These are phyloP conservation scores for Ryuthela nishihirai DNA, from an alignment of 2,888 invertebrate species.

Conservation along the genomic window DNA sequence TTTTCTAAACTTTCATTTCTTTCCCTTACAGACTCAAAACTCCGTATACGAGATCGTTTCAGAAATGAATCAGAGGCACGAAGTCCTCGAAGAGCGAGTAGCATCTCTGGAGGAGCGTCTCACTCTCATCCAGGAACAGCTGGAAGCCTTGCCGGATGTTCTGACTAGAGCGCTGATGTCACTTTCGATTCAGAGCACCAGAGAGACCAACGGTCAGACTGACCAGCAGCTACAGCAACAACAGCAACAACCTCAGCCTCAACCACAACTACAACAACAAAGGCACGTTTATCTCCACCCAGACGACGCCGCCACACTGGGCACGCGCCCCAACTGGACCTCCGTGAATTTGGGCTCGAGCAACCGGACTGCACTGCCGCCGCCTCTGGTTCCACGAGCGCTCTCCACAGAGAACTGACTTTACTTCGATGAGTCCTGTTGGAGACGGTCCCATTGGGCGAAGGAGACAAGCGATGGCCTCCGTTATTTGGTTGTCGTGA, in stretches of 20 bases:
- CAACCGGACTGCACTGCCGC: constrained; percentile 44
- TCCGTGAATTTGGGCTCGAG: constrained; percentile 40
- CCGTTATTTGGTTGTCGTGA: no score
- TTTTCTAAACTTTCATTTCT: constrained; percentile 49
- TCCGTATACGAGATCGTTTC: constrained; percentile 97
- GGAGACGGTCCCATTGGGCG: no score
- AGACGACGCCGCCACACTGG: constrained; percentile 40
- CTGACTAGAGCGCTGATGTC: constrained; percentile 50
- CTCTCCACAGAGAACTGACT: constrained; percentile 38
- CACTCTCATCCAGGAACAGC: constrained; percentile 76
- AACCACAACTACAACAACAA: constrained; percentile 14
- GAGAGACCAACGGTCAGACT: constrained; percentile 7
- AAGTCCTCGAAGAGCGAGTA: constrained; percentile 87
- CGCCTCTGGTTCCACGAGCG: constrained; percentile 29
- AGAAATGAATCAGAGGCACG: constrained; percentile 93
- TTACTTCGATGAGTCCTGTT: no score
- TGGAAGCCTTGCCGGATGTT: constrained; percentile 78
- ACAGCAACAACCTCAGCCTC: constrained; percentile 1
- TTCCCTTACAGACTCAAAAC: constrained; percentile 94
- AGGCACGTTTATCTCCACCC: constrained; percentile 41
- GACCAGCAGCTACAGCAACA: constrained; percentile 8
- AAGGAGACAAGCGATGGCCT: no score
- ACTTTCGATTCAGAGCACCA: constrained; percentile 9
- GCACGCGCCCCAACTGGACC: constrained; percentile 40
- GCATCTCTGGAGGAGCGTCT: constrained; percentile 90